Base-by-base conservation (phyloP, 1,140 invertebrate genomes). In the Musca domestica region DNA sequence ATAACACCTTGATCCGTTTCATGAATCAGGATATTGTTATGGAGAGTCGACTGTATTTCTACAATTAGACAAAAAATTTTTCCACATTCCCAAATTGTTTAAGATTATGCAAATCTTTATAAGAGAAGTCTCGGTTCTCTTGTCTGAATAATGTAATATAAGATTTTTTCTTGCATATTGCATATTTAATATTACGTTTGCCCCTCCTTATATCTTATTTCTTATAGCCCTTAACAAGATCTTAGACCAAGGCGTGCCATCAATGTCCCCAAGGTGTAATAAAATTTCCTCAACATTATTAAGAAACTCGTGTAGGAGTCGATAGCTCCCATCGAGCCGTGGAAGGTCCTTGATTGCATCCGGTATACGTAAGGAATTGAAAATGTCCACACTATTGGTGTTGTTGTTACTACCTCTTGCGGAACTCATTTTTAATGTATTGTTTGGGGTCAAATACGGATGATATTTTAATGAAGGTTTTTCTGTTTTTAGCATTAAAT, bases 61-160 rank as follows among this genome's bases (percentile, higher is more conserved):
- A 68, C 63, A 15, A 61, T 68, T 68, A 47, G 17, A 22, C 56
- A 34, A 48, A 68, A 63, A 47, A 68, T n/a, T 68, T 12, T 25
- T 68, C 15, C 0, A 68, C 54, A 10, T 68, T 58, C 9, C 51
- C 63, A 27, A n/a, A 23, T 63, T 68, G 67, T 46, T 48, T 20
- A 3, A 58, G 12, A 54, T 51, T 48, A 46, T 68, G 54, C 9
- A 68, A 25, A 15, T 68, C 67, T 49, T 54, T 68, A 56, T 56
- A 34, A 67, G 34, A 5, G 66, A 56, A 1, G 66, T 67, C 47
- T 67, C 48, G 23, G 20, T 61, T 12, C 67, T 47, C n/a, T 68
- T 68, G 14, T 68, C 67, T 15, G 54, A 34, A 51, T 68, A 68
- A 63, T 68, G 67, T 47, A 61, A 15, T 47, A 68, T 68, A 9